phyloP scores from a whole-genome alignment of 2,113 vertebrate genomes.

The Myotis yumanensis region DNA sequence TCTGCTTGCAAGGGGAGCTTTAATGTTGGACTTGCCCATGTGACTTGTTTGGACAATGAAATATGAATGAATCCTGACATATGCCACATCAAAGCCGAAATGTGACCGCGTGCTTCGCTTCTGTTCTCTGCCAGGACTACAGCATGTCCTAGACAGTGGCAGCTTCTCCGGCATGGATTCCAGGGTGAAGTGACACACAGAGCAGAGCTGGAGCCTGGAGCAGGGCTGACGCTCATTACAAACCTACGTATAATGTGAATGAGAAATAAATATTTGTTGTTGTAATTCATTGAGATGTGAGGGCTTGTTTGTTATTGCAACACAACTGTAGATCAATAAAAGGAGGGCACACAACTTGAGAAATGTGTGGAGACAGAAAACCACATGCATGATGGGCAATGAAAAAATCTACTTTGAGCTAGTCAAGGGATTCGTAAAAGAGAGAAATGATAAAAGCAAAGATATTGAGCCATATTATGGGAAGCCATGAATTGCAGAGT shows the following conservation, averaged over 20 bases:
- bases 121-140: neutral
- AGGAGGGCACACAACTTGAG: neutral
- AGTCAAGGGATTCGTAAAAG: neutral
- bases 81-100: neutral
- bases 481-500: neutral
- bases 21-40: neutral
- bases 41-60: neutral
- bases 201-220: neutral
- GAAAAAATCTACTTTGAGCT: neutral
- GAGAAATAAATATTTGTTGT: neutral
- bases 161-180: neutral
- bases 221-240: neutral
- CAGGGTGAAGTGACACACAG: neutral
- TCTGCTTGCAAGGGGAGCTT: neutral
- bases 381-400: neutral
- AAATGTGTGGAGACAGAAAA: neutral
- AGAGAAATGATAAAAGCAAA: neutral
- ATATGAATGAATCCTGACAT: neutral
- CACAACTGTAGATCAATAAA: neutral
- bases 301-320: neutral
- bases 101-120: neutral
- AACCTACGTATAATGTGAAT: neutral
- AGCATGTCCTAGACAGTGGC: neutral
- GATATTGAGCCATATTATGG: neutral
- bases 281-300: neutral